Conservation (phyloP, 2,888 invertebrate genomes). For the Hydrotaea diabolus region DNA sequence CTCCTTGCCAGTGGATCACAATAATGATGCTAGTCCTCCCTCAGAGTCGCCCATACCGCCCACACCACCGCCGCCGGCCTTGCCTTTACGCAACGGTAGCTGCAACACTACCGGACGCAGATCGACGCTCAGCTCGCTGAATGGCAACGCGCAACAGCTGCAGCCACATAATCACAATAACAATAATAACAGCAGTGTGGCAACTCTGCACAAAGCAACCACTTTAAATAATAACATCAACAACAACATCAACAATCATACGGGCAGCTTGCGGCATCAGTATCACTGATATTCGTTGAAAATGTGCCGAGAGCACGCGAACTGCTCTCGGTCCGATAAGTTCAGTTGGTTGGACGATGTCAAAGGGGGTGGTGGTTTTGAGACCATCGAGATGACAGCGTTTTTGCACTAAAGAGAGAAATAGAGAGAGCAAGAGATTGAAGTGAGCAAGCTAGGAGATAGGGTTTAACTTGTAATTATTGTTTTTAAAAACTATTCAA, state of each 20-base stretch:
- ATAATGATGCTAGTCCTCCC: slow-evolving; percentile 72
- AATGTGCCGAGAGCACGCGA: slow-evolving; percentile 70
- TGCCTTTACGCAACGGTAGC: slow-evolving; percentile 78
- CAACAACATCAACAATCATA: slow-evolving; percentile 72
- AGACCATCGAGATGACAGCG: slow-evolving; percentile 75
- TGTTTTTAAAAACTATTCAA: neutral
- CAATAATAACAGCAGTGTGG: slow-evolving; percentile 53
- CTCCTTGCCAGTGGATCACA: slow-evolving; percentile 79
- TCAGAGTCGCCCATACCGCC: slow-evolving; percentile 78
- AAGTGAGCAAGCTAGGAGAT: neutral
- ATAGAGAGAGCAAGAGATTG: no score
- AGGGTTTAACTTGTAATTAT: neutral
- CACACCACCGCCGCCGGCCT: slow-evolving; percentile 76
- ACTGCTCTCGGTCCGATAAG: slow-evolving; percentile 65
- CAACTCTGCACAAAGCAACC: slow-evolving; percentile 54
- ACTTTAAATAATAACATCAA: slow-evolving; percentile 71
- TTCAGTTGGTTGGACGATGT: slow-evolving; percentile 47
- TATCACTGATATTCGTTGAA: slow-evolving; percentile 79
- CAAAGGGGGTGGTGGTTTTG: slow-evolving; percentile 58
- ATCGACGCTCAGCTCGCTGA: slow-evolving; percentile 72
- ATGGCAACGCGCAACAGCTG: slow-evolving; percentile 54
- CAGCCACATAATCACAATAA: slow-evolving; percentile 37
- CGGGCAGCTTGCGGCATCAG: slow-evolving; percentile 75
- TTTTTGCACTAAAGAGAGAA: slow-evolving; percentile 68
- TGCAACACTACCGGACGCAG: slow-evolving; percentile 78